A percentile compares a stretch with the other conserved stretches of the same genome.
Evolutionary conservation across 2,113 vertebrate genomes (phyloP).

Genomic region (Pygoscelis antarcticus): DNA sequence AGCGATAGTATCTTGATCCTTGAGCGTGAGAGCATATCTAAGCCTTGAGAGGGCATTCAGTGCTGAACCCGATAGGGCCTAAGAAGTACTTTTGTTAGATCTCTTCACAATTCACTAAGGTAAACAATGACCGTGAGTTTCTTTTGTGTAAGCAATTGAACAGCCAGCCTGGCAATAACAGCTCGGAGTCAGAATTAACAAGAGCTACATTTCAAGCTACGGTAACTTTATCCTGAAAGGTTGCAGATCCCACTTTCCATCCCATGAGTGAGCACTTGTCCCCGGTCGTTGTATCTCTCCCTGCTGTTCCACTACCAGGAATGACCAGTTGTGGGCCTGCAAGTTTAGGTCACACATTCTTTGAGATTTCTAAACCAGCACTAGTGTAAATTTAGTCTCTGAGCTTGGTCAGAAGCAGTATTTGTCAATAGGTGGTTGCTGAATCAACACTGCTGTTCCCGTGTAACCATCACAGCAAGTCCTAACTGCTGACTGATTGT

Average conservation of each 20-base stretch:
- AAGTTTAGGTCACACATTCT: not conserved
- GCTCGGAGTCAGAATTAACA: not conserved
- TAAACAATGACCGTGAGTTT: slow-evolving; percentile 17
- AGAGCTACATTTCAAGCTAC: not conserved
- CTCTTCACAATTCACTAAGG: slow-evolving; percentile 19
- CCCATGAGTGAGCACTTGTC: not conserved
- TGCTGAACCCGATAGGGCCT: not conserved
- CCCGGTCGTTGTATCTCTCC: not conserved
- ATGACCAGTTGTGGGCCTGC: not conserved
- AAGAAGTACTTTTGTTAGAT: slow-evolving; percentile 30
- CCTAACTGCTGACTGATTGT: not conserved
- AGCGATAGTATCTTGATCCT: not conserved
- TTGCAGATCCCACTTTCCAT: not conserved
- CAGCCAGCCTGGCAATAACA: slow-evolving; percentile 13
- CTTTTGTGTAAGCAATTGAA: slow-evolving; percentile 29
- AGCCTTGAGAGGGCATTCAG: slow-evolving; percentile 16
- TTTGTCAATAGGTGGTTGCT: slow-evolving; percentile 18
- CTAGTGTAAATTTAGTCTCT: not conserved
- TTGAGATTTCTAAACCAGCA: not conserved
- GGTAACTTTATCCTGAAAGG: not conserved
- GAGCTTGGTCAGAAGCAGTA: not conserved
- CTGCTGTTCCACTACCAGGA: not conserved
- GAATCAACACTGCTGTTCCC: not conserved
- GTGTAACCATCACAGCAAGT: not conserved
- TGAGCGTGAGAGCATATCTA: not conserved